These are phyloP conservation scores for Aurelia aurita DNA, from an alignment of 30 jellyfish, hydroid and myxozoan genomes.

Conservation along the genomic window DNA sequence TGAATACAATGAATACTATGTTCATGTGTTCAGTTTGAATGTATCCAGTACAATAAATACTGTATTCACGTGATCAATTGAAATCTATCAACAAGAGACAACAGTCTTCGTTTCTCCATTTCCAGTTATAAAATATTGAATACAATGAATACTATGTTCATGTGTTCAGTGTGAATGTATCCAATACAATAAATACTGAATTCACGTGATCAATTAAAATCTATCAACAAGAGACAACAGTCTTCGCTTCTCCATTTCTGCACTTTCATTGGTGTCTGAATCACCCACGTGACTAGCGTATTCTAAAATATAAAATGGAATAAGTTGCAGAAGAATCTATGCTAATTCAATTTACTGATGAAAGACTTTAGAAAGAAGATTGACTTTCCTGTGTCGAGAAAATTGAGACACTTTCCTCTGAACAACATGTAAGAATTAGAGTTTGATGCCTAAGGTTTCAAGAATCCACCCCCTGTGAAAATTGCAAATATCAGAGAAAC, in stretches of 20 bases:
- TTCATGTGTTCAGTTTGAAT: neutral
- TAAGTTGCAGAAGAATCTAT: no score
- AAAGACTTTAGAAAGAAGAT: no score
- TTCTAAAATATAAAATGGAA: constrained; percentile 49
- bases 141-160: neutral
- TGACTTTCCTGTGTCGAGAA: no score
- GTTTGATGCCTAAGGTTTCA: no score
- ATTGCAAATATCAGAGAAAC: no score
- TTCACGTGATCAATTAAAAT: constrained; percentile 34
- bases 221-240: constrained; percentile 91
- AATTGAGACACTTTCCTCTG: no score
- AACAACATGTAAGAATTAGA: no score
- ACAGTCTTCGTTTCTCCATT: constrained; percentile 58
- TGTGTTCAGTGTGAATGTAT: neutral
- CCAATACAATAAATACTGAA: neutral
- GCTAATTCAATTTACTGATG: no score
- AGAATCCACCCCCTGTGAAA: no score
- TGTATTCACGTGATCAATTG: neutral
- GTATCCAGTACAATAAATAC: neutral
- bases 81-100: constrained; percentile 92
- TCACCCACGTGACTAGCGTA: constrained; percentile 99
- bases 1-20: neutral
- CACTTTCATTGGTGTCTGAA: constrained; percentile 81
- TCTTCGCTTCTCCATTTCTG: constrained; percentile 93
- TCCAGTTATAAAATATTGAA: no score